Base-by-base conservation (phyloP, 1,140 invertebrate genomes). In the Maconellicoccus hirsutus region DNA sequence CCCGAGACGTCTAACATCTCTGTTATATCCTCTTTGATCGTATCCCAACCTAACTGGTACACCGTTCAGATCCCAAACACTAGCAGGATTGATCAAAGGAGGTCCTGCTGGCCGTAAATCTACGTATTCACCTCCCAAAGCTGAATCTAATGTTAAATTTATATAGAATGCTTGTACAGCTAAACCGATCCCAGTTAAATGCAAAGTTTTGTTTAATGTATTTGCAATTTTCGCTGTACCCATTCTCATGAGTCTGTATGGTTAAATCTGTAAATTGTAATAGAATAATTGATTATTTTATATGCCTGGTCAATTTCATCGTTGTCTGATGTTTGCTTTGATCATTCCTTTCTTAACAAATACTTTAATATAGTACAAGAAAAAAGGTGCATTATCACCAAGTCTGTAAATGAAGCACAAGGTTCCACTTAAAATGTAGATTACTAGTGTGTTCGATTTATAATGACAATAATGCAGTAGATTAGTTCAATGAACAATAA, bases 121-220 rank as follows among this genome's bases (percentile, higher is more conserved):
- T 21, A 74, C 26, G 19, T 74, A 73, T 16, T 75, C 74, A 16
- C 74, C 73, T 7, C 74, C 74, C 63, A 74, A 27, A 19, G 72
- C 74, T 0, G 69, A 66, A 21, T 75, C 74, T 27, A 75, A 59
- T 0, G 74, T 75, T 19, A 75, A 19, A 59, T 75, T 75, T 22
- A 75, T 75, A 70, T 74, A 75, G 33, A 75, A 75, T 21, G 74
- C 74, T 33, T 75, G 74, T 3, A 75, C 72, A 21, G 74, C 74
- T 26, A 75, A 59, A 12, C 74, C 74, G 25, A 75, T 74, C 10
- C 74, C 73, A n/a, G 73, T 75, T 25, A 75, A 59, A 59, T 75
- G 74, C 1, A 75, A 33, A n/a, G 74, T 70, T 70, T 73, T 73
- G 52, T 75, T 75, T 1, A 71, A 70, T 0, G 72, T 23, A 29